phyloP scores from a whole-genome alignment of 2,113 vertebrate species.

The Alethe castanea region DNA sequence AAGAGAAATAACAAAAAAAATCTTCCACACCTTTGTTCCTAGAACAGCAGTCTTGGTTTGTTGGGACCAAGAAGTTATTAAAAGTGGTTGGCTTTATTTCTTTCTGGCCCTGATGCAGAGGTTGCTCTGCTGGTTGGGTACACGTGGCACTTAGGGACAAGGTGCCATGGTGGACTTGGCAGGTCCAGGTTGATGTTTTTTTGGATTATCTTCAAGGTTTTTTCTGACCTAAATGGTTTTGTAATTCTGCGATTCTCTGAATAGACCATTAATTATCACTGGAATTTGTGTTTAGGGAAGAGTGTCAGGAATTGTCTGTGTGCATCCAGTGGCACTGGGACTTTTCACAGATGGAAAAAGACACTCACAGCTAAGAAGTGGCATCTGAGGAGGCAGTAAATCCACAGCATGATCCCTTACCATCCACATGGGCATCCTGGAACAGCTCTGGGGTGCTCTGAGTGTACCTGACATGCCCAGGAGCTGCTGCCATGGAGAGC shows the following conservation, averaged over 20 bases:
- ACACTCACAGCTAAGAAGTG: background rate
- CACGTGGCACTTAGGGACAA: background rate
- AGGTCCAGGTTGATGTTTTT: background rate
- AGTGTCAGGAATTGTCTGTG: background rate
- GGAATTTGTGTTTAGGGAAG: rapidly evolving
- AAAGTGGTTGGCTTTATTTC: background rate
- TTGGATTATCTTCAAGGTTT: background rate
- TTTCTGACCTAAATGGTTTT: background rate
- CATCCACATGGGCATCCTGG: background rate
- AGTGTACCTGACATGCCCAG: rapidly evolving
- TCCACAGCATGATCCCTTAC: background rate
- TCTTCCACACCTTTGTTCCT: background rate
- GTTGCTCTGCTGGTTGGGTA: background rate
- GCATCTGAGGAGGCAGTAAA: background rate
- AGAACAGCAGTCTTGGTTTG: background rate
- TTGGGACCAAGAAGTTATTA: background rate
- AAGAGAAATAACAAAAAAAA: background rate
- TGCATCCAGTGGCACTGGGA: background rate
- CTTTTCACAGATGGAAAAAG: background rate
- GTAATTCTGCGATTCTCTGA: background rate
- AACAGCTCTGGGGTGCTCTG: background rate
- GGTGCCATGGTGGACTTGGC: background rate
- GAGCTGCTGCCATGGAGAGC: background rate
- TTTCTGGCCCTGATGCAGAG: background rate
- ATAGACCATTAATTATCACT: background rate